Evolutionary conservation across 2,888 invertebrate genomes (phyloP).

Genomic region (Orthosia gracilis): DNA sequence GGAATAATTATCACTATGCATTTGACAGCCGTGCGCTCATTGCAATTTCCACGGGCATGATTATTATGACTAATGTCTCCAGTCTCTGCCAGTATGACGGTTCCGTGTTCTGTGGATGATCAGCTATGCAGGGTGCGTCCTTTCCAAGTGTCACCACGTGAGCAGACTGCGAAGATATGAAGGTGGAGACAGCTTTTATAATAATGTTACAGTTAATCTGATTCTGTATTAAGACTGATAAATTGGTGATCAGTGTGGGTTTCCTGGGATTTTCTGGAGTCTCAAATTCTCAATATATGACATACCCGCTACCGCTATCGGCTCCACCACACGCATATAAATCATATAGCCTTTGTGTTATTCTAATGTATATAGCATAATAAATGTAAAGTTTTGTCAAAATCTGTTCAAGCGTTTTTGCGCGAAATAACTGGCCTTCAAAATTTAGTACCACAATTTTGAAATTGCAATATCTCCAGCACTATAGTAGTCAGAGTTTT

Average conservation of each 20-base stretch:
- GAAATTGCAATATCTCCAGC: too few relatives aligned
- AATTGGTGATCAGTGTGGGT: neutral
- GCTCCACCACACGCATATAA: too few relatives aligned
- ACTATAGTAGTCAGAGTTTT: too few relatives aligned
- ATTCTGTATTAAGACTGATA: slow-evolving; percentile 29
- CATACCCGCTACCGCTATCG: too few relatives aligned
- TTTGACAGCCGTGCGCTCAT: neutral
- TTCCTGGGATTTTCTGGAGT: neutral
- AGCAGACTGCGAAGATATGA: slow-evolving; percentile 33
- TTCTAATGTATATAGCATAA: too few relatives aligned
- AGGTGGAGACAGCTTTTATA: slow-evolving; percentile 29
- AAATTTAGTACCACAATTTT: too few relatives aligned
- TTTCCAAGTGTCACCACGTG: slow-evolving; percentile 55
- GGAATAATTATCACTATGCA: too few relatives aligned
- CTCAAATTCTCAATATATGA: too few relatives aligned
- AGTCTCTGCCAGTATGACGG: neutral
- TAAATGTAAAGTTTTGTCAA: too few relatives aligned
- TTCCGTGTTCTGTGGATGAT: slow-evolving; percentile 14
- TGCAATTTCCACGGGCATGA: neutral
- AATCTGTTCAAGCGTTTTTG: too few relatives aligned
- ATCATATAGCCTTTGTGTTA: too few relatives aligned
- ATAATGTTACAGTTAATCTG: slow-evolving; percentile 34
- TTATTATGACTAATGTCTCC: neutral
- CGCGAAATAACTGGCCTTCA: too few relatives aligned
- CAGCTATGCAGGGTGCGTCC: slow-evolving; percentile 47